Conservation (phyloP, 2,888 invertebrate genomes). For the Heliothis peltigera region DNA sequence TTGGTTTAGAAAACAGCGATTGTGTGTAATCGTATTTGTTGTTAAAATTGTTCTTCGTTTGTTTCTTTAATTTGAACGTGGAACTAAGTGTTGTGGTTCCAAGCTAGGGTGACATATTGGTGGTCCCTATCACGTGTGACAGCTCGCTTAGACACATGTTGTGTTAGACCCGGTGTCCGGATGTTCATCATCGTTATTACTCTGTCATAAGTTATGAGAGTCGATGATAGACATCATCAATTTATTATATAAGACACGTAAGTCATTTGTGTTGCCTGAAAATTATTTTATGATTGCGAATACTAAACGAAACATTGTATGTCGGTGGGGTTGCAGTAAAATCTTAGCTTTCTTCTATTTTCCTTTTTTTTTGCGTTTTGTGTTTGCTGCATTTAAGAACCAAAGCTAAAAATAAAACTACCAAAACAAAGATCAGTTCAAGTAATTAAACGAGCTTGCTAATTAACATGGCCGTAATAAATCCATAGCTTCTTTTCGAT, state of each 20-base stretch:
- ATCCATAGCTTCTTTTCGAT: constrained; percentile 36
- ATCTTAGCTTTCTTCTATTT: not conserved
- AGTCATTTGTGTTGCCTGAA: constrained; percentile 13
- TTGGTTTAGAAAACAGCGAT: constrained; percentile 48
- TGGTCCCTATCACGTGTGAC: constrained; percentile 32
- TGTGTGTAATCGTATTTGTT: constrained; percentile 28
- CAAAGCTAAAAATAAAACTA: not conserved
- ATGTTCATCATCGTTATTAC: constrained; percentile 50
- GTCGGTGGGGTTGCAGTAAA: not conserved
- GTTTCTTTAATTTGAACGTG: not conserved
- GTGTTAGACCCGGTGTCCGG: constrained; percentile 40
- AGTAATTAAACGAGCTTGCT: constrained; percentile 18
- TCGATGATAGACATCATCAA: constrained; percentile 21
- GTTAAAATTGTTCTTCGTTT: not conserved
- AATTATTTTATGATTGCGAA: constrained; percentile 3
- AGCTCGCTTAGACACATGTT: constrained; percentile 35
- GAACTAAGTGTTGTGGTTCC: constrained; percentile 2
- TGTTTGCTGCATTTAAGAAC: not conserved
- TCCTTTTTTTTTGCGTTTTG: not conserved
- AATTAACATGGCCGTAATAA: constrained; percentile 38
- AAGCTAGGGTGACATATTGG: constrained; percentile 32
- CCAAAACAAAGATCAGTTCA: not conserved
- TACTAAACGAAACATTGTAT: not conserved
- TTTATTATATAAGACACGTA: constrained; percentile 13
- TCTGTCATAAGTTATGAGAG: constrained; percentile 35